A percentile compares a stretch with the other conserved stretches of the same genome.
phyloP scores from a whole-genome alignment of 2,113 vertebrate genomes.

The Laterallus jamaicensis region DNA sequence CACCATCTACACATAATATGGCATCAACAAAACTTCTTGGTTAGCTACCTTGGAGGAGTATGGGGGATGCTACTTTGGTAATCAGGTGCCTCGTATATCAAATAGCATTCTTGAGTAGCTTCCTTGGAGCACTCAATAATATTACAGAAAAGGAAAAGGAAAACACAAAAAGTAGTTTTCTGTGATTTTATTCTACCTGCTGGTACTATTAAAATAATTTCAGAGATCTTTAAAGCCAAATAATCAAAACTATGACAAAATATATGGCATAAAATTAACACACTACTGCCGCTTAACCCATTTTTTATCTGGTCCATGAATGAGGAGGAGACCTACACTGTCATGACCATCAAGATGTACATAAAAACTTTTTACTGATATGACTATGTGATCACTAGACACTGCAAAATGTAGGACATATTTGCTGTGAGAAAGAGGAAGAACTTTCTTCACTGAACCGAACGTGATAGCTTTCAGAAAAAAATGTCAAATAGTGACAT shows the following conservation, averaged over 20 bases:
- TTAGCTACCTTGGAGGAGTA: too few species aligned
- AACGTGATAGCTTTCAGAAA: neutral
- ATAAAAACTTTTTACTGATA: neutral
- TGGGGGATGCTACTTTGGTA: too few species aligned
- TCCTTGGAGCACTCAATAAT: neutral
- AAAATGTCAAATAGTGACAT: neutral
- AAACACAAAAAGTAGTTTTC: neutral
- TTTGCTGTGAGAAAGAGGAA: neutral
- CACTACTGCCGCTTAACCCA: neutral
- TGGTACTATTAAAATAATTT: neutral
- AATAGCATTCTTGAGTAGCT: too few species aligned
- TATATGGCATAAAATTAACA: neutral
- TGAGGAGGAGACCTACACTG: neutral
- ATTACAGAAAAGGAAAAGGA: neutral
- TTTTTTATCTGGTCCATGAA: neutral
- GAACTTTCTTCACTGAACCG: neutral
- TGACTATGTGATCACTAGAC: neutral
- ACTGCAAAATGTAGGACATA: neutral
- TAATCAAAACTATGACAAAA: neutral
- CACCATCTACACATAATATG: too few species aligned
- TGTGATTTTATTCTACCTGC: neutral
- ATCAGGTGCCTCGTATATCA: too few species aligned
- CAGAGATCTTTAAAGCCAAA: neutral
- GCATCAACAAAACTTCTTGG: too few species aligned
- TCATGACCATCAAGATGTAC: neutral